Base-by-base conservation (phyloP, 2,113 vertebrate species). In the Engystomops pustulosus region DNA sequence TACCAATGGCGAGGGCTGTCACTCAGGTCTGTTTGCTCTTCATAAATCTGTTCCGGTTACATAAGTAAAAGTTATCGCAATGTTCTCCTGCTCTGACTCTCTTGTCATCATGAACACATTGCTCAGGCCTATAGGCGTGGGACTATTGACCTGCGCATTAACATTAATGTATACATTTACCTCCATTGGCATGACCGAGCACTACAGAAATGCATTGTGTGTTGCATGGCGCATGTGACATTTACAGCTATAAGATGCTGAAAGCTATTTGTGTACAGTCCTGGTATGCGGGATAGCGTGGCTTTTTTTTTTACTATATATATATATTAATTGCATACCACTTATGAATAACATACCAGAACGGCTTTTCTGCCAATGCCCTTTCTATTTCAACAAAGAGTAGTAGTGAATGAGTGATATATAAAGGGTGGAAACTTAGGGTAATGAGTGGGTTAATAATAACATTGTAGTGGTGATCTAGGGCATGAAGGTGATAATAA, bases 21-120 rank as follows among this genome's bases (percentile, higher is more conserved):
- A 75, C 2, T 83, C 70, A 75, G 53, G 34, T 65, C 25, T 74
- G 25, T 83, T 83, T 83, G 70, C 41, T 45, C 20, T 62, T 75
- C 20, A 74, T 83, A 75, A 75, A 83, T 65, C 36, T 83, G 65
- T 83, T 83, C 81, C 53, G 70, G 70, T 65, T 75, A 74, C 41
- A 75, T 65, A 62, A 83, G 34, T 83, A 30, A 58, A 53, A 81
- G 30, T 25, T 71, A 81, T 81, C 67, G 44, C 25, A 23, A 41
- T 62, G 53, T 83, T 83, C 53, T 44, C 47, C 67, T 34, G 27
- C 11, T 55, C 10, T 62, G 23, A 44, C 79, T 69, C 20, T 30
- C 67, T 45, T 27, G 6, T 71, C 67, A 38, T 4, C 12, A n/a
- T 68, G 38, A 47, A 67, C 12, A 67, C 41, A 80, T 27, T 67